phyloP scores from a whole-genome alignment of 2,888 invertebrate genomes.

The Helobdella robusta region DNA sequence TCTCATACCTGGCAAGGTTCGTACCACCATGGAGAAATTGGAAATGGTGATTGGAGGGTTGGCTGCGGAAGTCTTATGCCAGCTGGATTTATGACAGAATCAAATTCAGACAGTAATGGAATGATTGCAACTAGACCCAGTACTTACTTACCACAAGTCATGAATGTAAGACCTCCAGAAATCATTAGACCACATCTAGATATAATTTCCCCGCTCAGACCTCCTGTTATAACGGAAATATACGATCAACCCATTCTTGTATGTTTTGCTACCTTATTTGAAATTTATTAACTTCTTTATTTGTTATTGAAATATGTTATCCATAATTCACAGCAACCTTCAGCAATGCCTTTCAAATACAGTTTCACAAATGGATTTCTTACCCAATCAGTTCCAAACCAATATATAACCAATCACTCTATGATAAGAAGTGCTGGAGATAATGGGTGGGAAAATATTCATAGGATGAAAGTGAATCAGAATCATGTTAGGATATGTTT shows the following conservation, averaged over 20 bases:
- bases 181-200: conserved; percentile 7
- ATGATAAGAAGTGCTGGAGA: conserved; percentile 22
- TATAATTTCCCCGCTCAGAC: not conserved
- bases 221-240: not conserved
- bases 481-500: conserved; percentile 11
- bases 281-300: no score
- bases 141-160: not conserved
- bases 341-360: conserved; percentile 2
- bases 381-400: conserved; percentile 11
- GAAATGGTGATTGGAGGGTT: conserved; percentile 25
- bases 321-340: no score
- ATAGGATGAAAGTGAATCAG: conserved; percentile 9
- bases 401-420: conserved; percentile 1
- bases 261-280: no score
- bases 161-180: not conserved
- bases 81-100: not conserved
- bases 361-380: conserved; percentile 24
- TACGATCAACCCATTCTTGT: conserved; percentile 24
- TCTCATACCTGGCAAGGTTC: conserved; percentile 15
- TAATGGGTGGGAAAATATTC: conserved; percentile 15
- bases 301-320: no score
- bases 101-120: not conserved
- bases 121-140: not conserved
- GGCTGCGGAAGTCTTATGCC: not conserved
- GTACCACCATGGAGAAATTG: conserved; percentile 13